These are phyloP conservation scores for Amblyopsis hoosieri DNA, from an alignment of 2,797 vertebrate species.

Conservation along the genomic window DNA sequence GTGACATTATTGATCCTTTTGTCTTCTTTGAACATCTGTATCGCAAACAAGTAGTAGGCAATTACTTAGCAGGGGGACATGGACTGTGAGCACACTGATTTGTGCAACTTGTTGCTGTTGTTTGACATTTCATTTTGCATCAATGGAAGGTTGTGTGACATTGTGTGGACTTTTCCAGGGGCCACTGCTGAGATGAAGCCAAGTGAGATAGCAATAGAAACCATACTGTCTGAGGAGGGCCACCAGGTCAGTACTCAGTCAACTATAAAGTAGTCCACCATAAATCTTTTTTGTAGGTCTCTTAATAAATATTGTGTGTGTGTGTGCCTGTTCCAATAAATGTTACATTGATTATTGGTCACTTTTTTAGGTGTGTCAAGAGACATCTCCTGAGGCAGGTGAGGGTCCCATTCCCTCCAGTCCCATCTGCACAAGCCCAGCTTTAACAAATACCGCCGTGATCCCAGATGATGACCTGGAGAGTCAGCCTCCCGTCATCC, in stretches of 20 bases:
- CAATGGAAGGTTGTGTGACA: constrained; percentile 4
- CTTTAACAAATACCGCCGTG: constrained; percentile 27
- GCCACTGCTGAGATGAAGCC: constrained; percentile 62
- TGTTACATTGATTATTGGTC: background rate
- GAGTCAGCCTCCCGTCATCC: constrained; percentile 77
- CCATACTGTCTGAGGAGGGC: constrained; percentile 77
- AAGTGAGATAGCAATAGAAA: constrained; percentile 64
- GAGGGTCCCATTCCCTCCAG: constrained; percentile 64
- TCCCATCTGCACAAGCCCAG: constrained; percentile 53
- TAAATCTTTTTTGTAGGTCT: too few relatives aligned
- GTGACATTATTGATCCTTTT: background rate
- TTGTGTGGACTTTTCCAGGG: constrained; percentile 57
- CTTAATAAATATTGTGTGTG: too few relatives aligned
- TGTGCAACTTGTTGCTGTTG: constrained; percentile 1
- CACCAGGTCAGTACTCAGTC: constrained; percentile 70
- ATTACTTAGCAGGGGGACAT: background rate
- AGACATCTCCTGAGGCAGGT: constrained; percentile 70
- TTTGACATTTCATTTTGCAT: background rate
- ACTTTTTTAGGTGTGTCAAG: constrained; percentile 74
- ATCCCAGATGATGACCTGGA: constrained; percentile 63
- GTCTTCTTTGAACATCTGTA: background rate
- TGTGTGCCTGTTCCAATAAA: too few relatives aligned
- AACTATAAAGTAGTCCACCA: background rate
- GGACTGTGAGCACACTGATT: background rate
- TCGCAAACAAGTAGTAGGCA: background rate